Percentiles rank a stretch among this genome's conserved stretches.
These are phyloP conservation scores for Cartodere bifasciata DNA, from an alignment of 2,888 invertebrate species.

Conservation along the genomic window DNA sequence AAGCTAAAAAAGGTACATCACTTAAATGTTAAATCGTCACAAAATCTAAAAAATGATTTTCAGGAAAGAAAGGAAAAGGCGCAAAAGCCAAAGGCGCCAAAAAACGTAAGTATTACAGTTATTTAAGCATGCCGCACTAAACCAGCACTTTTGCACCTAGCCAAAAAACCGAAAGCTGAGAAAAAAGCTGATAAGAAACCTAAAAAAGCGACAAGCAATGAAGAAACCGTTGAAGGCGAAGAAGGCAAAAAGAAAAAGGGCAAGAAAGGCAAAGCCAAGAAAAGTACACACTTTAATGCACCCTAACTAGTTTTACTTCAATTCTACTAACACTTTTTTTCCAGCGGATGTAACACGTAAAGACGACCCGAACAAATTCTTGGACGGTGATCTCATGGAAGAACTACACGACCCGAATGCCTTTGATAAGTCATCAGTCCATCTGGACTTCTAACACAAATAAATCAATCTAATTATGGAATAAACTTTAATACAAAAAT, in stretches of 20 bases:
- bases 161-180: too few relatives aligned
- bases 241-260: conserved; percentile 35
- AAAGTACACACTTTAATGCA: conserved; percentile 41
- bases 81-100: neutral
- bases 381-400: conserved; percentile 11
- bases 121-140: too few relatives aligned
- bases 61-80: conserved; percentile 2
- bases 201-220: neutral
- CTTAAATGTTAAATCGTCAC: too few relatives aligned
- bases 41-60: too few relatives aligned
- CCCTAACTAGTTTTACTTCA: too few relatives aligned
- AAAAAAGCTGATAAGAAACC: neutral
- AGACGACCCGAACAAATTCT: too few relatives aligned
- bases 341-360: too few relatives aligned
- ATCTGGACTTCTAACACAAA: too few relatives aligned
- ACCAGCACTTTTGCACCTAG: too few relatives aligned
- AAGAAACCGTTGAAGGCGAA: conserved; percentile 39
- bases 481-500: conserved; percentile 9
- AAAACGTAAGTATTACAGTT: neutral
- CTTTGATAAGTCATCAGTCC: too few relatives aligned
- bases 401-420: conserved; percentile 2
- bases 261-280: conserved; percentile 39
- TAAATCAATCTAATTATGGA: neutral
- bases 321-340: too few relatives aligned
- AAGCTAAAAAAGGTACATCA: too few relatives aligned